Conservation (phyloP, 1,140 invertebrate genomes). For the Scaptodrosophila lebanonensis region DNA sequence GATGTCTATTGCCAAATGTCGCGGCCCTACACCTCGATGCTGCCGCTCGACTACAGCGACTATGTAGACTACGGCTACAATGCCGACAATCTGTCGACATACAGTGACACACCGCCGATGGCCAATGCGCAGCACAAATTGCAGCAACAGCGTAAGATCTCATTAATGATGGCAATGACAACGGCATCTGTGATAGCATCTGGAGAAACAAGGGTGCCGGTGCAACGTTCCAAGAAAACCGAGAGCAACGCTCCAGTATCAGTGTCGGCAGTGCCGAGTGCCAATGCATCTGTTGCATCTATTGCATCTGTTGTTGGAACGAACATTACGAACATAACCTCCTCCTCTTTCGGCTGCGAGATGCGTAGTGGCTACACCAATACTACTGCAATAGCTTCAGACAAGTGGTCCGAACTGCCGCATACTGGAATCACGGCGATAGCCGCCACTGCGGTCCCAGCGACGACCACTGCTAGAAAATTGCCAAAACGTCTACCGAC, state of each 20-base stretch:
- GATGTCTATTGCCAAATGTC: slow-evolving; percentile 29
- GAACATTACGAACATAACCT: neutral
- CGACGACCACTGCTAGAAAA: slow-evolving; percentile 57
- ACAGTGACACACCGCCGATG: slow-evolving; percentile 51
- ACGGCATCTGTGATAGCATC: slow-evolving; percentile 74
- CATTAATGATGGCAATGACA: slow-evolving; percentile 73
- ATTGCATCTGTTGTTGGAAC: neutral
- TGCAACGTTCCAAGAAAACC: slow-evolving; percentile 33
- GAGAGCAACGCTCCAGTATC: neutral
- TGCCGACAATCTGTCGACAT: slow-evolving; percentile 54
- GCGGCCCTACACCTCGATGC: slow-evolving; percentile 59
- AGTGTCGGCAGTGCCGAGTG: too few species aligned
- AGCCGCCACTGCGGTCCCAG: neutral
- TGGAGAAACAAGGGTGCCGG: slow-evolving; percentile 61
- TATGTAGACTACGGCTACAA: slow-evolving; percentile 80
- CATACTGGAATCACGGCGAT: neutral
- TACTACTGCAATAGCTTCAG: slow-evolving; percentile 19
- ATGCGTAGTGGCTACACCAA: slow-evolving; percentile 10
- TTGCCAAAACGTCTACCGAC: slow-evolving; percentile 67
- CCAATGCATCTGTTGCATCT: too few species aligned
- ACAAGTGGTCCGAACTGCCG: slow-evolving; percentile 10
- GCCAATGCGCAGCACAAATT: slow-evolving; percentile 50
- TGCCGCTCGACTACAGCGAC: slow-evolving; percentile 80
- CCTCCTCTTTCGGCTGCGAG: slow-evolving; percentile 1
- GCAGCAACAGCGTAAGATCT: slow-evolving; percentile 63